Evolutionary conservation across 1,140 invertebrate species (phyloP).

Genomic region (Scaptomyza montana): DNA sequence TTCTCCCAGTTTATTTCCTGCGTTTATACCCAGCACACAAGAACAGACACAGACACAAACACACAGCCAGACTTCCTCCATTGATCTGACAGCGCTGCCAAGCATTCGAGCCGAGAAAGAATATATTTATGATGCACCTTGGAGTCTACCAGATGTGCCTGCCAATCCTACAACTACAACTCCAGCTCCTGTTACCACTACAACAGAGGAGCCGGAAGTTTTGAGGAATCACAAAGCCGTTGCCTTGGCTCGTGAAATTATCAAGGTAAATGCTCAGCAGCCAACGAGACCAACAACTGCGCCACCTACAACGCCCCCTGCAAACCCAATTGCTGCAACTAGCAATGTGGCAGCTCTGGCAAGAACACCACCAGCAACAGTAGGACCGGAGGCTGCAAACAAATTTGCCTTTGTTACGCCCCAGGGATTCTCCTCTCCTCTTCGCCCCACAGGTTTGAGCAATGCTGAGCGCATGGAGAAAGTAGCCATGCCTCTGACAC

Average conservation of each 20-base stretch:
- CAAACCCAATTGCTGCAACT: no score
- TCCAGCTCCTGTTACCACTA: not conserved
- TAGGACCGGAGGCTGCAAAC: not conserved
- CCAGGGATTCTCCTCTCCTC: not conserved
- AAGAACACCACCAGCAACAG: not conserved
- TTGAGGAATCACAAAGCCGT: not conserved
- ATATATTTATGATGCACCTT: not conserved
- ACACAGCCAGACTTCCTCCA: slow-evolving; percentile 4
- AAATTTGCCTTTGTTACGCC: not conserved
- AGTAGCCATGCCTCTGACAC: slow-evolving; percentile 1
- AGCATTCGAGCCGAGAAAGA: not conserved
- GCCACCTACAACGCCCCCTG: not conserved
- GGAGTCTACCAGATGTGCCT: not conserved
- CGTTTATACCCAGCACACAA: slow-evolving; percentile 9
- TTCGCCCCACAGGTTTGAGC: not conserved
- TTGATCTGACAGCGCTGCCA: not conserved
- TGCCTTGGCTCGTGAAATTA: not conserved
- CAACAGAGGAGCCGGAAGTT: not conserved
- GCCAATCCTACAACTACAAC: not conserved
- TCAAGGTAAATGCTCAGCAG: not conserved
- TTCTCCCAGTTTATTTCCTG: not conserved
- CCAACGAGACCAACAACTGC: not conserved
- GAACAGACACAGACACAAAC: slow-evolving; percentile 40
- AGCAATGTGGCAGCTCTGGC: not conserved
- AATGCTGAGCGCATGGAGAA: slow-evolving; percentile 7